phyloP scores from a whole-genome alignment of 2,888 invertebrate species.

The Trisateles emortualis region DNA sequence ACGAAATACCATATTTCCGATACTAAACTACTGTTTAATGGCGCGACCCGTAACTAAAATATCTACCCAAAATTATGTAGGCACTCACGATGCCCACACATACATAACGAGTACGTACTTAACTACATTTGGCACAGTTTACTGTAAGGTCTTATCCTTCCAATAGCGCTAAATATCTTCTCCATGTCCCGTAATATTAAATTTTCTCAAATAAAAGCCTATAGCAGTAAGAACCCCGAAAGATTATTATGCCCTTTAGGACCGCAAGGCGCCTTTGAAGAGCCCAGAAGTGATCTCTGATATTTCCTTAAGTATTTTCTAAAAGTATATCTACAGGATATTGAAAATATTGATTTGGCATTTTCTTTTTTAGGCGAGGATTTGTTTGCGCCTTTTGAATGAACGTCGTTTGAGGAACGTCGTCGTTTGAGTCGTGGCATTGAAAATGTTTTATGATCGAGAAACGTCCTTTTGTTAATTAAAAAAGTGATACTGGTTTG shows the following conservation, averaged over 20 bases:
- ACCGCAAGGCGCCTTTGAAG: conserved; percentile 47
- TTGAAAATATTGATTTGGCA: conserved; percentile 50
- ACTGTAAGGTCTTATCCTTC: conserved; percentile 27
- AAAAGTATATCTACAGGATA: conserved; percentile 50
- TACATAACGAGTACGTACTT: conserved; percentile 1
- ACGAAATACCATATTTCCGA: too few species aligned
- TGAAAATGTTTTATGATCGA: conserved; percentile 4
- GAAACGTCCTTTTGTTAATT: conserved; percentile 13
- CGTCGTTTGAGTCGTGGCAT: conserved; percentile 13
- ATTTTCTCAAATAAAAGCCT: conserved; percentile 55
- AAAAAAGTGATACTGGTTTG: neutral
- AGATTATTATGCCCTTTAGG: conserved; percentile 52
- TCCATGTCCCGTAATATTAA: conserved; percentile 53
- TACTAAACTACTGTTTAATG: neutral
- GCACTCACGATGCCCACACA: neutral
- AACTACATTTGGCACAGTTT: conserved; percentile 19
- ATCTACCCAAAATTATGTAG: neutral
- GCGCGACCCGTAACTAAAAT: neutral
- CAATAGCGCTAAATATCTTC: conserved; percentile 48
- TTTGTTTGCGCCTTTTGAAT: conserved; percentile 35
- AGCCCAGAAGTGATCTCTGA: conserved; percentile 52
- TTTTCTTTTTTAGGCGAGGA: conserved; percentile 31
- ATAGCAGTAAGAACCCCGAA: conserved; percentile 44
- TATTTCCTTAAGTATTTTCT: conserved; percentile 53
- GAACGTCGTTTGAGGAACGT: conserved; percentile 12